Conservation (phyloP, 2,888 invertebrate species). For the Tipula lateralis region DNA sequence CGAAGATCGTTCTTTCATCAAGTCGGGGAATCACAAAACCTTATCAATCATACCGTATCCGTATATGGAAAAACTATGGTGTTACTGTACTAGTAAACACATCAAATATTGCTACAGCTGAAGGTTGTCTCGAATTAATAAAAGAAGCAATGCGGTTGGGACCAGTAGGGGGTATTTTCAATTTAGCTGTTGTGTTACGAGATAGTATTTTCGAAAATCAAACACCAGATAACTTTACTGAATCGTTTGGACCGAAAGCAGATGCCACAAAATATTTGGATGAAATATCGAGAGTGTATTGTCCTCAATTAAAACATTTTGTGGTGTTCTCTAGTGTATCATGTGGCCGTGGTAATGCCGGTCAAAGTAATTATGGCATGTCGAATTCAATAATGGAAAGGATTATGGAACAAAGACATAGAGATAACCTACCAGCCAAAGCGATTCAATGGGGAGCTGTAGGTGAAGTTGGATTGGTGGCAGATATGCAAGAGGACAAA, state of each 20-base stretch:
- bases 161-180: slow-evolving; percentile 79
- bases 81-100: slow-evolving; percentile 56
- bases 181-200: slow-evolving; percentile 75
- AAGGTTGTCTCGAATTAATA: slow-evolving; percentile 68
- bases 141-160: slow-evolving; percentile 59
- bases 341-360: slow-evolving; percentile 86
- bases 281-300: slow-evolving; percentile 55
- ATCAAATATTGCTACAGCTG: slow-evolving; percentile 58
- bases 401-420: slow-evolving; percentile 69
- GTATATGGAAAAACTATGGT: slow-evolving; percentile 44
- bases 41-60: slow-evolving; percentile 63
- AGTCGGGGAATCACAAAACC: slow-evolving; percentile 73
- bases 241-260: slow-evolving; percentile 73
- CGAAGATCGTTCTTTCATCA: slow-evolving; percentile 72
- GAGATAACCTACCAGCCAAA: slow-evolving; percentile 67
- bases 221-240: slow-evolving; percentile 61
- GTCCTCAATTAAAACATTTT: slow-evolving; percentile 63
- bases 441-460: slow-evolving; percentile 93
- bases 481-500: slow-evolving; percentile 67
- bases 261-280: slow-evolving; percentile 76
- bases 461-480: slow-evolving; percentile 80
- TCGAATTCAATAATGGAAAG: slow-evolving; percentile 88
- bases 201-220: slow-evolving; percentile 77
- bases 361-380: slow-evolving; percentile 87
- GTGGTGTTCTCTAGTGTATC: slow-evolving; percentile 89